Evolutionary conservation across 2,888 invertebrate genomes (phyloP).

Genomic region (Ditula angustiorana): DNA sequence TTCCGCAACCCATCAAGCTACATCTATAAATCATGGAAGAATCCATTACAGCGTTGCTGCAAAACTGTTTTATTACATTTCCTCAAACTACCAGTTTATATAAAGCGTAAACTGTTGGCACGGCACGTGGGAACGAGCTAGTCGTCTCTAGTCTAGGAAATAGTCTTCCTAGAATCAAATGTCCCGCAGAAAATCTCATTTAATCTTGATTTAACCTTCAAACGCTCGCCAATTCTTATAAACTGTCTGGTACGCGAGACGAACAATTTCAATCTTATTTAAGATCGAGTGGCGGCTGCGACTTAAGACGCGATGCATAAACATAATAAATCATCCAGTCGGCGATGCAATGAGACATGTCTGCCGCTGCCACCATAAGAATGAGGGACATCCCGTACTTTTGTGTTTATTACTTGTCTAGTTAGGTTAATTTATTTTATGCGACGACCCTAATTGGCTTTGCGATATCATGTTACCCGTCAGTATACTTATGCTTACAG

Average conservation of each 20-base stretch:
- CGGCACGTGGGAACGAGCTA: slow-evolving; percentile 5
- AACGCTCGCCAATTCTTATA: slow-evolving; percentile 62
- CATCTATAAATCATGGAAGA: slow-evolving; percentile 27
- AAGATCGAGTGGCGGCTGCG: slow-evolving; percentile 25
- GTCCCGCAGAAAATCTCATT: slow-evolving; percentile 55
- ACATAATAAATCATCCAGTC: slow-evolving; percentile 65
- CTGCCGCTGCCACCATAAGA: slow-evolving; percentile 6
- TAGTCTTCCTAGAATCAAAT: slow-evolving; percentile 51
- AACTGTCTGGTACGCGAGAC: slow-evolving; percentile 64
- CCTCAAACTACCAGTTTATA: slow-evolving; percentile 24
- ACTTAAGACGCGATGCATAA: slow-evolving; percentile 55
- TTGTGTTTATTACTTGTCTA: slow-evolving; percentile 45
- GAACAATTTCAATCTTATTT: slow-evolving; percentile 57
- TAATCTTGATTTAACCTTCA: slow-evolving; percentile 75
- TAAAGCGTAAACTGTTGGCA: slow-evolving; percentile 22
- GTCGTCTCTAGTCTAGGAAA: slow-evolving; percentile 60
- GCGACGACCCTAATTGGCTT: slow-evolving; percentile 14
- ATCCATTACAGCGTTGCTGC: slow-evolving; percentile 14
- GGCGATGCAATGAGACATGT: slow-evolving; percentile 27
- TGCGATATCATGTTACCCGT: too few relatives aligned
- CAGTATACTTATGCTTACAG: too few relatives aligned
- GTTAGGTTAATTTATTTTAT: slow-evolving; percentile 28
- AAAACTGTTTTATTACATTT: slow-evolving; percentile 32
- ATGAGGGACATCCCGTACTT: slow-evolving; percentile 31
- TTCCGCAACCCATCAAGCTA: slow-evolving; percentile 19